Percentiles rank a stretch among this genome's conserved stretches.
phyloP scores from a whole-genome alignment of 1,140 invertebrate genomes.

The Drosophila melanogaster region Release_6_plus_ISO1_MT NT_033777.3:5936001-5936500 shows the following conservation, averaged over 20 bases:
- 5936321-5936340: slow-evolving; percentile 80
- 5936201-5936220: not conserved
- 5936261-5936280: slow-evolving; percentile 77
- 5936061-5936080: slow-evolving; percentile 68
- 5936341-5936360: slow-evolving; percentile 51
- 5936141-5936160: slow-evolving; percentile 82
- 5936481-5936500: not conserved
- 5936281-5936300: slow-evolving; percentile 64
- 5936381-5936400: too few species aligned
- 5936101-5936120: slow-evolving; percentile 75
- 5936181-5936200: slow-evolving; percentile 10
- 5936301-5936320: slow-evolving; percentile 60
- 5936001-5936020: slow-evolving; percentile 73
- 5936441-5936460: too few species aligned
- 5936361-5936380: too few species aligned
- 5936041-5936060: slow-evolving; percentile 78
- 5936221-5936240: slow-evolving; percentile 38
- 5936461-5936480: not conserved
- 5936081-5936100: slow-evolving; percentile 70
- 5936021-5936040: slow-evolving; percentile 76
- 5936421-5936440: too few species aligned
- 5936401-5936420: too few species aligned
- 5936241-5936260: slow-evolving; percentile 70
- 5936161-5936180: slow-evolving; percentile 29
- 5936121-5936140: slow-evolving; percentile 83